Percentiles rank a stretch among this genome's conserved stretches.
phyloP scores from a whole-genome alignment of 2,888 invertebrate genomes.

The Cheilosia grossa region DNA sequence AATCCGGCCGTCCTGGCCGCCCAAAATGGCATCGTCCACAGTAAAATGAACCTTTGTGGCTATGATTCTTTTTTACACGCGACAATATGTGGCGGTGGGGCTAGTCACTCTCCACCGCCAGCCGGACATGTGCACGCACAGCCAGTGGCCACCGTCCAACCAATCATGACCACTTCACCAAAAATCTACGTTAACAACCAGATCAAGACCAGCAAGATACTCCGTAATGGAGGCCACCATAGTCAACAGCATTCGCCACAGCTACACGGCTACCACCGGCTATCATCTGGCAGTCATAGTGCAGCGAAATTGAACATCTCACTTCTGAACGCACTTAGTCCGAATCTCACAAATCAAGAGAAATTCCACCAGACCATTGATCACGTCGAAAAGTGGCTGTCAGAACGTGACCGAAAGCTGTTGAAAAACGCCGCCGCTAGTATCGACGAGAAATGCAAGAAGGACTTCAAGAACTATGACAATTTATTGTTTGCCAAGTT shows the following conservation, averaged over 20 bases:
- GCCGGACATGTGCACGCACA: conserved; percentile 56
- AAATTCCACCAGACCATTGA: conserved; percentile 79
- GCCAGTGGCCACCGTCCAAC: conserved; percentile 81
- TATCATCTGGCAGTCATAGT: conserved; percentile 71
- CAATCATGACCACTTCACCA: conserved; percentile 78
- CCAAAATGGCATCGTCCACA: conserved; percentile 80
- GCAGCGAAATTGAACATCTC: conserved; percentile 79
- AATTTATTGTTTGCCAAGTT: conserved; percentile 82
- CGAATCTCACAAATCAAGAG: conserved; percentile 77
- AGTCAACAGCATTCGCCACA: conserved; percentile 78
- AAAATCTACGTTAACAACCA: conserved; percentile 76
- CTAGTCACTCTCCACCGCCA: conserved; percentile 79
- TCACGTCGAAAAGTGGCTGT: conserved; percentile 85
- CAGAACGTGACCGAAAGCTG: conserved; percentile 76
- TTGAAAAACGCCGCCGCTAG: conserved; percentile 69
- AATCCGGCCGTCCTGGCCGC: conserved; percentile 85
- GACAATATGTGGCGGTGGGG: conserved; percentile 84
- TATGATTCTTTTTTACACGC: conserved; percentile 87
- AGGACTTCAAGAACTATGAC: conserved; percentile 82
- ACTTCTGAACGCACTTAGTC: conserved; percentile 78
- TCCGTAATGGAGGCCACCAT: conserved; percentile 56
- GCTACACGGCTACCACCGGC: conserved; percentile 79
- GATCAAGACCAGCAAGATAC: conserved; percentile 76
- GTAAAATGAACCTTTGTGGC: conserved; percentile 83
- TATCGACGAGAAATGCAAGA: conserved; percentile 77